Evolutionary conservation across 2,797 vertebrate species (phyloP).

Genomic region (Oophaga sylvatica): DNA sequence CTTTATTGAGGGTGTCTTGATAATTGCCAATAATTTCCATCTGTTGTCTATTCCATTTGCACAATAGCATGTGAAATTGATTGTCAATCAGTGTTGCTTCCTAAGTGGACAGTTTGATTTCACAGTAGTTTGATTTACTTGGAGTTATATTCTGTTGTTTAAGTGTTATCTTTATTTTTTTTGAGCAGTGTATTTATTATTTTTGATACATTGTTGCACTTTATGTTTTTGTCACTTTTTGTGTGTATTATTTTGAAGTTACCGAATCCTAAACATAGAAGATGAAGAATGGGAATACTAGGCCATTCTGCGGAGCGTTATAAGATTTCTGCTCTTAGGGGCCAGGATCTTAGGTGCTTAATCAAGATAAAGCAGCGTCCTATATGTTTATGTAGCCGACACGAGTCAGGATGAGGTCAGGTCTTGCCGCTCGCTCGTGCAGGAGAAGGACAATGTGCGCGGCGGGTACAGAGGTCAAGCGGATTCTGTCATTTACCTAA

Average conservation of each 20-base stretch:
- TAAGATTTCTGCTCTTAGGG: neutral
- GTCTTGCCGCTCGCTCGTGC: conserved; percentile 62
- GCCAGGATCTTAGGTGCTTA: conserved; percentile 63
- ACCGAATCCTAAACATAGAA: neutral
- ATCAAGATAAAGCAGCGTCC: conserved; percentile 65
- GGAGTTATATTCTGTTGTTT: too few species aligned
- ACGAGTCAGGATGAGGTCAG: conserved; percentile 62
- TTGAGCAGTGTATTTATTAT: neutral
- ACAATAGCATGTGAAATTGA: too few species aligned
- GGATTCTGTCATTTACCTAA: conserved; percentile 35
- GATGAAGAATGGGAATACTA: too few species aligned
- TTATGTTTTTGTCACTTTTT: neutral
- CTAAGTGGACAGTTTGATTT: too few species aligned
- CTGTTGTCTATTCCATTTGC: too few species aligned
- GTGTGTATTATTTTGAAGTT: neutral
- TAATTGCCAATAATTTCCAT: too few species aligned
- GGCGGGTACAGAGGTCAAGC: conserved; percentile 64
- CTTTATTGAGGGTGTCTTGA: too few species aligned
- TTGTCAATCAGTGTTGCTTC: too few species aligned
- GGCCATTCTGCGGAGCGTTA: neutral
- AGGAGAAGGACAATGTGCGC: conserved; percentile 51
- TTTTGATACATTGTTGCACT: neutral
- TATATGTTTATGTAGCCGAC: conserved; percentile 66
- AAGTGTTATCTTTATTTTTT: too few species aligned
- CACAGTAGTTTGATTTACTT: too few species aligned